Evolutionary conservation across 2,888 invertebrate species (phyloP).

Genomic region (Ophion ventricosus): DNA sequence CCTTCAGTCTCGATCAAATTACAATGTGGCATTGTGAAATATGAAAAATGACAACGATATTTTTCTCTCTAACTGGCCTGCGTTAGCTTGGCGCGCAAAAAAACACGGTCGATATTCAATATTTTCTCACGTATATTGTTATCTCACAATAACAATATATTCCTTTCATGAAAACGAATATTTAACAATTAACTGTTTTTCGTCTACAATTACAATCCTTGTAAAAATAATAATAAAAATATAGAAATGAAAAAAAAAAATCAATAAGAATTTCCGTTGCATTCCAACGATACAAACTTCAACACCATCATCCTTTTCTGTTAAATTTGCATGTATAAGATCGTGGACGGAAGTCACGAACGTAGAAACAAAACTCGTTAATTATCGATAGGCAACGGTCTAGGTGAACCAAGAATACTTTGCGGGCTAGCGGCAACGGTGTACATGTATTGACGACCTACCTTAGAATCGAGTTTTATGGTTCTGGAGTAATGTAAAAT

Average conservation of each 20-base stretch:
- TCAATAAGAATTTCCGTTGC: too few relatives aligned
- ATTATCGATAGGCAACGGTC: background rate
- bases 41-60: background rate
- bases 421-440: background rate
- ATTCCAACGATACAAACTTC: too few relatives aligned
- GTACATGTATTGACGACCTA: background rate
- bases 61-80: background rate
- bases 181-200: too few relatives aligned
- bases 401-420: background rate
- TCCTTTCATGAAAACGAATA: too few relatives aligned
- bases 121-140: too few relatives aligned
- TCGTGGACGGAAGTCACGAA: background rate
- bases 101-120: background rate
- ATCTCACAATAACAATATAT: too few relatives aligned
- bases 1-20: background rate
- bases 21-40: background rate
- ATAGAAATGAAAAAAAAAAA: too few relatives aligned
- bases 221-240: too few relatives aligned
- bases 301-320: background rate
- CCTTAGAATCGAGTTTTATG: background rate
- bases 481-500: constrained; percentile 33
- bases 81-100: too few relatives aligned
- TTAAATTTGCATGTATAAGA: background rate
- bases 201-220: too few relatives aligned
- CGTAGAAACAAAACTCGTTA: background rate